These are phyloP conservation scores for cattle (Bos taurus) DNA, from an alignment of 2,113 vertebrate genomes.

Conservation along the genomic window DNA sequence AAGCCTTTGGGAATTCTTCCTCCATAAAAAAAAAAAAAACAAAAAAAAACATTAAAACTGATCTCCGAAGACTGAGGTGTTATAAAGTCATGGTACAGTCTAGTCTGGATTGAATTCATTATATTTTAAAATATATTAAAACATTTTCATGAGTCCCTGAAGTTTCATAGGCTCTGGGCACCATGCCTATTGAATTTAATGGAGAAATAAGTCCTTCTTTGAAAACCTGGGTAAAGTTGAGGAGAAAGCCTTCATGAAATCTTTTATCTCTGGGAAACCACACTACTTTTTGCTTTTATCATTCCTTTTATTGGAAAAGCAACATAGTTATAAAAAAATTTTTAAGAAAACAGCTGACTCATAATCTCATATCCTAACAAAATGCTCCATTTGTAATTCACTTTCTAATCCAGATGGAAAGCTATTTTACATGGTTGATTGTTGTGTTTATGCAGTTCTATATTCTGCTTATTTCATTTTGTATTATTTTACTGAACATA, in stretches of 20 bases:
- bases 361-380: neutral
- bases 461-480: neutral
- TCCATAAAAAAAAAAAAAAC: neutral
- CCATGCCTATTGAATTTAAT: neutral
- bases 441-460: neutral
- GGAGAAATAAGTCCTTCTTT: neutral
- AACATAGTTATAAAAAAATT: neutral
- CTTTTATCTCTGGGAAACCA: neutral
- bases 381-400: neutral
- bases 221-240: neutral
- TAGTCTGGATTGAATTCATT: neutral
- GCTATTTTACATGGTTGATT: neutral
- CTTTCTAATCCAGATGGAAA: neutral
- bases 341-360: neutral
- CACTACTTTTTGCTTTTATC: neutral
- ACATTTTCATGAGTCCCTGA: neutral
- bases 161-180: neutral
- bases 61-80: neutral
- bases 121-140: neutral
- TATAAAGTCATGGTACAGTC: neutral
- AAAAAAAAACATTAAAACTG: neutral
- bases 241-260: neutral
- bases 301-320: neutral
- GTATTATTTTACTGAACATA: neutral
- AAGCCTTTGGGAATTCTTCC: neutral